These are phyloP conservation scores for Pycnonotus jocosus DNA, from an alignment of 2,113 vertebrate species.

Conservation along the genomic window DNA sequence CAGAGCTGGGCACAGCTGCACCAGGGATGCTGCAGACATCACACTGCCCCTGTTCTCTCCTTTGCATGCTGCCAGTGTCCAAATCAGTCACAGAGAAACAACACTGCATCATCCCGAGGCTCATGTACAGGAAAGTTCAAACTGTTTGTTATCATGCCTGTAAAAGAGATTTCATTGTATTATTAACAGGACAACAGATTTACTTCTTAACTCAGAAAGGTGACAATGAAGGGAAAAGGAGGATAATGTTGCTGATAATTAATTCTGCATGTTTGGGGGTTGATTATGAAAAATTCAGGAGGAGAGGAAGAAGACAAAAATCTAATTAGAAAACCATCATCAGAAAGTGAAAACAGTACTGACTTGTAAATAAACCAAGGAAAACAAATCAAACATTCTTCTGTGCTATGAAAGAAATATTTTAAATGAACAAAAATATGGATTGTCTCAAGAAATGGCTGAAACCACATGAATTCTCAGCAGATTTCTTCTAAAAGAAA, in stretches of 20 bases:
- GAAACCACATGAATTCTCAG: background rate
- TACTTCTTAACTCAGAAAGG: background rate
- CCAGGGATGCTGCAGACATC: background rate
- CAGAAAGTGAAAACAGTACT: background rate
- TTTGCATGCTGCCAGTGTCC: background rate
- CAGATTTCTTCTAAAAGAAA: background rate
- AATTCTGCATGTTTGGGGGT: background rate
- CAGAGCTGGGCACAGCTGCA: background rate
- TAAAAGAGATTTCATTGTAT: background rate
- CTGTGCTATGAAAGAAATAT: background rate
- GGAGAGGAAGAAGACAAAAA: background rate
- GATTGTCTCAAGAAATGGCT: background rate
- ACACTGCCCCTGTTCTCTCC: rapidly evolving
- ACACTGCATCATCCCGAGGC: background rate
- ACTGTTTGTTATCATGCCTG: background rate
- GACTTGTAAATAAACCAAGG: background rate
- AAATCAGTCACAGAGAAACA: background rate
- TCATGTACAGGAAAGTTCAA: background rate
- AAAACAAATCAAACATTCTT: background rate
- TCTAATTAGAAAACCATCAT: background rate
- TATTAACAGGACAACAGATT: background rate
- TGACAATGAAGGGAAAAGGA: background rate
- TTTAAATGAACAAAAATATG: background rate
- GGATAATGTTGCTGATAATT: background rate
- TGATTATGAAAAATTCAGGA: background rate